A percentile compares a stretch with the other conserved stretches of the same genome.
Evolutionary conservation across 2,797 vertebrate species (phyloP).

Genomic region (Chrysocyon brachyurus): DNA sequence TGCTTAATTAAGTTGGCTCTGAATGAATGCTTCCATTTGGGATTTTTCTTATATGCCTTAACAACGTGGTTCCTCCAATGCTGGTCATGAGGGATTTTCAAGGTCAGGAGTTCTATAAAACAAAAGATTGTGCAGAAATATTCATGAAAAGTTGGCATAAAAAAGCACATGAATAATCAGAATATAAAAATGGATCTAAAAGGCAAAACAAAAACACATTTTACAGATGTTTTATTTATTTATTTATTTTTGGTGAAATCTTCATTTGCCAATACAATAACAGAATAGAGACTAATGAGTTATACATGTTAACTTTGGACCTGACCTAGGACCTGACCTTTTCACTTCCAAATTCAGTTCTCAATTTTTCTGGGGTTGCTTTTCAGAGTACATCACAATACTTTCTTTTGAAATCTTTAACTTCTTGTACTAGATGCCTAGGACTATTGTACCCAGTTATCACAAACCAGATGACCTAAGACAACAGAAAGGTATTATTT

Average conservation of each 20-base stretch:
- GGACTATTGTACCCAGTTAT: neutral
- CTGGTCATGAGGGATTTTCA: neutral
- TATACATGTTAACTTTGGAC: neutral
- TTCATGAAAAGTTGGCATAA: neutral
- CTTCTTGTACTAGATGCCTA: neutral
- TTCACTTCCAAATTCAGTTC: neutral
- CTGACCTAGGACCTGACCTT: neutral
- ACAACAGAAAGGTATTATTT: neutral
- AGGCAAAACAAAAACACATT: neutral
- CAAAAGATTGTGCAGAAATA: neutral
- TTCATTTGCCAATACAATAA: neutral
- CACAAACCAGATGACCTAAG: neutral
- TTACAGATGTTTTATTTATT: neutral
- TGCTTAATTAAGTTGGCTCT: neutral
- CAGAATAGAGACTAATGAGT: neutral
- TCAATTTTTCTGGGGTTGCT: neutral
- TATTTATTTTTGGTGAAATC: neutral
- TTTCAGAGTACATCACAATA: neutral
- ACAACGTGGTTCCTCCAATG: neutral
- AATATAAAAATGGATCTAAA: conserved; percentile 27
- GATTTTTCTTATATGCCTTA: neutral
- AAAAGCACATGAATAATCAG: neutral
- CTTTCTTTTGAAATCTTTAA: neutral
- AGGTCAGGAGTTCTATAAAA: neutral
- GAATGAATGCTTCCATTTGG: neutral